A percentile compares a stretch with the other conserved stretches of the same genome.
These are phyloP conservation scores for Narcine bancroftii DNA, from an alignment of 2,113 vertebrate genomes.

Conservation along the genomic window DNA sequence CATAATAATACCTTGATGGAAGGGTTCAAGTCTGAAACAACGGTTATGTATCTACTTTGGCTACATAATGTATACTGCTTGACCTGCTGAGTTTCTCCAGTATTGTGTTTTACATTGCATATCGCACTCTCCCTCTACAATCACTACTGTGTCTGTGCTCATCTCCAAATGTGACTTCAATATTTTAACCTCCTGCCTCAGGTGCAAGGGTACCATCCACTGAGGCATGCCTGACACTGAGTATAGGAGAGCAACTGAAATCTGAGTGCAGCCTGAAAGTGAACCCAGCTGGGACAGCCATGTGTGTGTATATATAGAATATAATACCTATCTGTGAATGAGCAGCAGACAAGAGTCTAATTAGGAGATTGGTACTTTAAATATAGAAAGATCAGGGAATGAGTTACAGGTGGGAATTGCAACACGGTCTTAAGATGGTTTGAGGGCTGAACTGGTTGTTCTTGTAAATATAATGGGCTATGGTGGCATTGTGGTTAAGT, in stretches of 20 bases:
- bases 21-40: too few species aligned
- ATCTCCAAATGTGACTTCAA: too few species aligned
- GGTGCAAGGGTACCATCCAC: not conserved
- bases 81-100: too few species aligned
- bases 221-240: not conserved
- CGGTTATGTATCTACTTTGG: too few species aligned
- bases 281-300: not conserved
- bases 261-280: not conserved
- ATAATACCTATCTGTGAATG: not conserved
- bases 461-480: too few species aligned
- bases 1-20: too few species aligned
- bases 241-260: not conserved
- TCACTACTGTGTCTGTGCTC: not conserved
- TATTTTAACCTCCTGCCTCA: not conserved
- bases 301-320: not conserved
- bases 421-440: not conserved
- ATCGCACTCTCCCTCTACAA: too few species aligned
- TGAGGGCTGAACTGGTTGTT: not conserved
- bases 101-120: too few species aligned
- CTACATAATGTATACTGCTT: too few species aligned
- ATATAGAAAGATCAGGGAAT: constrained; percentile 5
- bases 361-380: not conserved
- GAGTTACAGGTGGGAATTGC: constrained; percentile 2
- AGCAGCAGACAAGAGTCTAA: not conserved
- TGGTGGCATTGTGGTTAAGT: too few species aligned